Base-by-base conservation (phyloP, 2,888 invertebrate species). In the Elmis aenea region DNA sequence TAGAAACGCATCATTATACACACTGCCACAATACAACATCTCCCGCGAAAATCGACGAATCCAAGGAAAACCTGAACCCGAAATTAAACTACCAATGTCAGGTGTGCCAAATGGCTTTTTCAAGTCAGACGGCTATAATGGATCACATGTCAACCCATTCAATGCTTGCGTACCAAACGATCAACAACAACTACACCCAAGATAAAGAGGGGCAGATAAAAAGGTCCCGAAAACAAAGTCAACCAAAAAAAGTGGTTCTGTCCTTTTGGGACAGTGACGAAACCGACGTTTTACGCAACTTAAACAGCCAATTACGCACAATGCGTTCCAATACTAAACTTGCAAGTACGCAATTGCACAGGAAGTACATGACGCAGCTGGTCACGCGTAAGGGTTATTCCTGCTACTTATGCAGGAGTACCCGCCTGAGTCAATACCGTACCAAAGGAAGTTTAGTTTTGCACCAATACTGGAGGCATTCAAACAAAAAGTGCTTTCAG, bases 381-480 rank as follows among this genome's bases (percentile, higher is more conserved):
- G 59, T 69, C 6, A 59, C 61, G 5, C 52, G 61, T 36, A 54
- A 55, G 37, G 62, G 67, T 14, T 53, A 59, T 32, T 66, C 66
- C 13, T 64, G 64, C 38, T 54, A 60, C 10, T 60, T 66, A 15
- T 64, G 64, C 15, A 66, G 66, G 36, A 67, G 62, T 16, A 50
- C 55, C 5, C 54, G 61, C n/a, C 57, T 64, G 10, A 62, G 63
- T 37, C 66, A 69, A 3, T 73, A 71, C 49, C 70, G 69, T 46
- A 69, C 68, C 2, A 68, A 60, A 45, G 65, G 62, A 14, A 70
- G 70, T 9, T 54, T 74, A 32, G 58, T 69, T 8, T 54, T 75
- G 33, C 76, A 77, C 51, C 60, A 64, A 25, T 56, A 69, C 12
- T 76, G 75, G 75, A 66, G 68, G 37, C 76, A 76, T 55, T 57